A percentile compares a stretch with the other conserved stretches of the same genome.
phyloP scores from a whole-genome alignment of 1,140 invertebrate species.

The Sesamia nonagrioides region DNA sequence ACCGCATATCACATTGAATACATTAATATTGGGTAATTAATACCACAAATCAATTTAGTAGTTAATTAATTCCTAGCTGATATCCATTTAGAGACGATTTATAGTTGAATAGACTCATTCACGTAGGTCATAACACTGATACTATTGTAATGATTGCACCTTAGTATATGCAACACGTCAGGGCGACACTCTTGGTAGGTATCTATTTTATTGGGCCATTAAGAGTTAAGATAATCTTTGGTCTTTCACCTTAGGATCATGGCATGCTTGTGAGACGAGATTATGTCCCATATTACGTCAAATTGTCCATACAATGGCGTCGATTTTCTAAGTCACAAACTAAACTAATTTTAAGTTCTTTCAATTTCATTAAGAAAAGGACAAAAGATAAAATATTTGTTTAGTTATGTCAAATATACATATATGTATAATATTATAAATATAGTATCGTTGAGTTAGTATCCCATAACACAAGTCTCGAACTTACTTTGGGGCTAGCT shows the following conservation, averaged over 20 bases:
- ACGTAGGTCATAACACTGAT: conserved; percentile 26
- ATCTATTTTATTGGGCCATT: background rate
- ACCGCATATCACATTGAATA: background rate
- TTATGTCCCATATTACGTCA: too few species aligned
- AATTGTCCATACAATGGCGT: too few species aligned
- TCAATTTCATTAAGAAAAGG: too few species aligned
- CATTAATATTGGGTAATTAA: background rate
- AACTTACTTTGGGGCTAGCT: too few species aligned
- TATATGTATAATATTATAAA: too few species aligned
- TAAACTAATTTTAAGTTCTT: too few species aligned
- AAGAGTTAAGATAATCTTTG: background rate
- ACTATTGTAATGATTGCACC: conserved; percentile 21
- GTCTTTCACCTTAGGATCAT: background rate
- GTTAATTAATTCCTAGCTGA: background rate
- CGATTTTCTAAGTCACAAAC: too few species aligned
- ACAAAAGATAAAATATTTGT: too few species aligned
- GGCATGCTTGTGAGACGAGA: too few species aligned
- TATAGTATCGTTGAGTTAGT: too few species aligned
- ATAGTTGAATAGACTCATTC: conserved; percentile 36
- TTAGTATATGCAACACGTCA: background rate
- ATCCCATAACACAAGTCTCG: too few species aligned
- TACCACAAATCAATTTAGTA: conserved; percentile 25
- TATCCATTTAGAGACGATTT: background rate
- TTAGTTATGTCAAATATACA: too few species aligned
- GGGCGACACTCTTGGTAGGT: conserved; percentile 34